A percentile compares a stretch with the other conserved stretches of the same genome.
Conservation (phyloP, 2,888 invertebrate genomes). For the Ochropleura plecta region DNA sequence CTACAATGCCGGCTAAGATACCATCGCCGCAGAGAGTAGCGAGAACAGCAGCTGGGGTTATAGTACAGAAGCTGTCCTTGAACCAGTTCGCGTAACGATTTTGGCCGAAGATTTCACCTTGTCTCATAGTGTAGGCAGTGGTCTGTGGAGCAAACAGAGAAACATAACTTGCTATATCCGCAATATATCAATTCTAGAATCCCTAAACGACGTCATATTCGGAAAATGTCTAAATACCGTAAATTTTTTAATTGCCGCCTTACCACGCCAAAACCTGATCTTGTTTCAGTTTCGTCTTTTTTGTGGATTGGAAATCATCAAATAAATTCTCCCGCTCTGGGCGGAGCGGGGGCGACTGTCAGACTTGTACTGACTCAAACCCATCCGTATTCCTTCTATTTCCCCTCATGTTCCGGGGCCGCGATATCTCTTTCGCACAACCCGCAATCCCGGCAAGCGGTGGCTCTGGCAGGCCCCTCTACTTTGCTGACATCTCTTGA, state of each 20-base stretch:
- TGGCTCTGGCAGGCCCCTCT: no score
- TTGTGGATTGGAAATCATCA: no score
- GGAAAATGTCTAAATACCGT: background rate
- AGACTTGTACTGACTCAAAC: no score
- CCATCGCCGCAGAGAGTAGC: slow-evolving; percentile 45
- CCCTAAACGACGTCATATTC: background rate
- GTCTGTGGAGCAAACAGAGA: slow-evolving; percentile 58
- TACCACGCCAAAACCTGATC: background rate
- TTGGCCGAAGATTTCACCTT: slow-evolving; percentile 72
- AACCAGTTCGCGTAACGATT: slow-evolving; percentile 63
- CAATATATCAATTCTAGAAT: background rate
- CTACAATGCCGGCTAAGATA: slow-evolving; percentile 19
- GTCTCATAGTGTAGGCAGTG: slow-evolving; percentile 67
- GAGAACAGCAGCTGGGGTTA: background rate
- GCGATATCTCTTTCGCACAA: no score
- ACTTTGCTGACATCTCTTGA: no score
- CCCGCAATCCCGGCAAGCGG: no score
- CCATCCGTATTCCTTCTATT: no score
- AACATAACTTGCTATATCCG: background rate
- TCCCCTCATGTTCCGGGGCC: no score
- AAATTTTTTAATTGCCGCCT: background rate
- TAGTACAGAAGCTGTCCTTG: slow-evolving; percentile 51
- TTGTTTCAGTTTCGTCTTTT: background rate
- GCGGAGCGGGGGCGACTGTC: no score
- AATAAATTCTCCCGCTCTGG: no score